Percentiles rank a stretch among this genome's conserved stretches.
Conservation (phyloP, 2,113 vertebrate species). For the Emydocephalus ijimae region DNA sequence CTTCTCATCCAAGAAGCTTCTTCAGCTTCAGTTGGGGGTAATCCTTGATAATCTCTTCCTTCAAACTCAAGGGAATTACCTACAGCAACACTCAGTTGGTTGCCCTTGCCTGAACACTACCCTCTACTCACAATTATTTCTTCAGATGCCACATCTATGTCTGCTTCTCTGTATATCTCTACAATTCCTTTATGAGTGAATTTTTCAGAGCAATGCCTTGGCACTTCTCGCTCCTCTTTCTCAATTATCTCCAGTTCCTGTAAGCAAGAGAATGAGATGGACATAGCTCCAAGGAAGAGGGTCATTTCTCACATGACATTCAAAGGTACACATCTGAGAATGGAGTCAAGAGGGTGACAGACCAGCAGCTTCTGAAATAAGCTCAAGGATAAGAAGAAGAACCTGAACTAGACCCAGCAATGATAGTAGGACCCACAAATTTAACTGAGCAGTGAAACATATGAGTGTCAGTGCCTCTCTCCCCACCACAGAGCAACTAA, state of each 20-base stretch:
- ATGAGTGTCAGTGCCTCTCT: too few species aligned
- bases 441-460: too few species aligned
- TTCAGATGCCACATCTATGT: slow-evolving; percentile 58
- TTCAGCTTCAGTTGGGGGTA: not conserved
- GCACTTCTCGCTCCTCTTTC: slow-evolving; percentile 45
- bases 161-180: slow-evolving; percentile 53
- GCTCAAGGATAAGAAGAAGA: too few species aligned
- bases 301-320: not conserved
- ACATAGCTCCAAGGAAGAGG: not conserved
- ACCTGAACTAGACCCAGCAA: too few species aligned
- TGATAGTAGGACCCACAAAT: too few species aligned
- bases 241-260: slow-evolving; percentile 60
- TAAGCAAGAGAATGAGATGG: not conserved
- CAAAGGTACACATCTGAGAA: not conserved
- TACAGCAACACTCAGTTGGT: not conserved
- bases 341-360: not conserved
- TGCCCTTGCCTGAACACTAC: not conserved
- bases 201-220: slow-evolving; percentile 48
- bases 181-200: slow-evolving; percentile 68
- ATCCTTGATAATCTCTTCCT: not conserved
- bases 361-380: not conserved
- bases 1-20: too few species aligned
- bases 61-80: not conserved
- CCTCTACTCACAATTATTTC: slow-evolving; percentile 55
- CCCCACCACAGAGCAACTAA: too few species aligned